Base-by-base conservation (phyloP, 2,797 vertebrate genomes). In the Spinus olivaceus region DNA sequence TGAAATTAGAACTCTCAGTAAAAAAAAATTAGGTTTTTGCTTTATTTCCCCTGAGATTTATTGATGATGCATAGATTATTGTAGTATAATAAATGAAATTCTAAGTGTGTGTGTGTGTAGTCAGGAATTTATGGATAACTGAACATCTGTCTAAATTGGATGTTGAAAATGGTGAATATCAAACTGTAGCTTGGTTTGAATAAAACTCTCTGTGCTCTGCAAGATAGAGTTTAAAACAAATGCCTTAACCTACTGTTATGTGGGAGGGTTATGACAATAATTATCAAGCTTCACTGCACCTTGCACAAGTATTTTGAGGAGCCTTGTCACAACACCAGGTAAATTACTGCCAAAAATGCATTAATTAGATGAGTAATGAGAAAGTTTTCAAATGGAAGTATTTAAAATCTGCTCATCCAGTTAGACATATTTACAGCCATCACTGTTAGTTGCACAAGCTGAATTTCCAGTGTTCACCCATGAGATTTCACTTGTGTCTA, bases 281-380 rank as follows among this genome's bases (percentile, higher is more conserved):
- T 86, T 82, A 87, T 27, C 50, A 67, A 81, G 81, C 59, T 92
- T 44, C 13, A 14, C 41, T 87, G 54, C 23, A 61, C 59, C 46
- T 95, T 88, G 24, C 0, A 0, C 39, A 86, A 66, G 69, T 74
- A 81, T 94, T 92, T 94, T 67, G 81, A 89, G 76, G 59, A 78
- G 33, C 61, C 84, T 54, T 92, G 92, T 92, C 91, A 95, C 91
- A 97, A 95, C 88, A 82, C 6, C 65, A 49, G 54, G 65, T 81
- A 83, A 86, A 78, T 73, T 73, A 71, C 60, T 72, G 65, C 65
- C 47, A 74, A 59, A 95, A 87, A 39, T 21, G 50, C 54, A 41
- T 0, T 71, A 41, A 83, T 87, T 91, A 74, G 50, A 25, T 86
- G 54, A 93, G 60, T 73, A 88, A 85, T 61, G 67, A 61, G 39